A percentile compares a stretch with the other conserved stretches of the same genome.
Evolutionary conservation across 2,888 invertebrate genomes (phyloP).

Genomic region (Nomada ruficornis): DNA sequence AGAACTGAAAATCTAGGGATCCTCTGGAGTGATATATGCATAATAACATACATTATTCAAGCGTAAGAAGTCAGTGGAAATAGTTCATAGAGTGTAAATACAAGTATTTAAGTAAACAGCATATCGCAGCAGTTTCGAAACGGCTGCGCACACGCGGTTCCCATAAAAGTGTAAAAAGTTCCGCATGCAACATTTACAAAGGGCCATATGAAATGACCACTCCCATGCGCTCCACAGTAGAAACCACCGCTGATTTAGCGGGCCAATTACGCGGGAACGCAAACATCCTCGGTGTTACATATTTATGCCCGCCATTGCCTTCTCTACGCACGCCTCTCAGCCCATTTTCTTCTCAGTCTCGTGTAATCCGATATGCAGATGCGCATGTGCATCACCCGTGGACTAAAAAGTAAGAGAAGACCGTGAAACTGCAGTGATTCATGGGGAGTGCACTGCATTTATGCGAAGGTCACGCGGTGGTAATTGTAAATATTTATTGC

Average conservation of each 20-base stretch:
- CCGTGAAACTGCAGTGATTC: slow-evolving; percentile 48
- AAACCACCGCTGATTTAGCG: slow-evolving; percentile 43
- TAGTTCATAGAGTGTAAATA: too few species aligned
- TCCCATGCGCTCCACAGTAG: neutral
- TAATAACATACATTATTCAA: too few species aligned
- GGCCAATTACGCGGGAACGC: slow-evolving; percentile 73
- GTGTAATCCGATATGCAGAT: slow-evolving; percentile 77
- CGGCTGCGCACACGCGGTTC: neutral
- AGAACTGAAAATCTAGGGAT: too few species aligned
- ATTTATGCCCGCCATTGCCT: slow-evolving; percentile 71
- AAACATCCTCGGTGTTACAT: slow-evolving; percentile 70
- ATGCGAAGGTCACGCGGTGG: slow-evolving; percentile 38
- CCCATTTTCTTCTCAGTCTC: slow-evolving; percentile 64
- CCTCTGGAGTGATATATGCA: too few species aligned
- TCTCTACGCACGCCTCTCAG: slow-evolving; percentile 32
- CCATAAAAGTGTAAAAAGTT: neutral
- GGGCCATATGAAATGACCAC: neutral
- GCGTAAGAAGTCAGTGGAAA: too few species aligned
- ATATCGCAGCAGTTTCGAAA: neutral
- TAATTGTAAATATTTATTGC: slow-evolving; percentile 29
- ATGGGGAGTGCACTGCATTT: slow-evolving; percentile 1
- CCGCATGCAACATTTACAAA: neutral
- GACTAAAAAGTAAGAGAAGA: slow-evolving; percentile 26
- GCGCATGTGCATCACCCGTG: slow-evolving; percentile 48
- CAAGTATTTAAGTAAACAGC: too few species aligned